Evolutionary conservation across 2,888 invertebrate genomes (phyloP).

Genomic region (Lysandra coridon): DNA sequence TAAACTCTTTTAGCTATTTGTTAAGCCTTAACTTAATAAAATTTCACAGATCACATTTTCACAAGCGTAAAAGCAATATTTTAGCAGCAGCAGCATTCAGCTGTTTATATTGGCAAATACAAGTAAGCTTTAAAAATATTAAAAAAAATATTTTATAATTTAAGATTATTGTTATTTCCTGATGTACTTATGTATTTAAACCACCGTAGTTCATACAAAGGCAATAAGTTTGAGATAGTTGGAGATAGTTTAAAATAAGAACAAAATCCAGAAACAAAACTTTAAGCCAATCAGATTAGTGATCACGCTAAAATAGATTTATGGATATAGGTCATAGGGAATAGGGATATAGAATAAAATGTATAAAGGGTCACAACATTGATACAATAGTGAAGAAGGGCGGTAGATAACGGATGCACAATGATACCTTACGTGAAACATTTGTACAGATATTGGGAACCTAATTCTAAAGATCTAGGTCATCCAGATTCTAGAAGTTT

Average conservation of each 20-base stretch:
- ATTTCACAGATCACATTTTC: not conserved
- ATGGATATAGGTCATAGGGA: not conserved
- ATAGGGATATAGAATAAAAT: constrained; percentile 34
- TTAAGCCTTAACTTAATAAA: not conserved
- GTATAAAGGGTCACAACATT: constrained; percentile 64
- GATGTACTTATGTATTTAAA: not conserved
- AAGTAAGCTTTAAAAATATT: not conserved
- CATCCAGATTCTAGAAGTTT: constrained; percentile 13
- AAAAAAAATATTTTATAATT: too few species aligned
- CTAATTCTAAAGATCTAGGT: constrained; percentile 41
- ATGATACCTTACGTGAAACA: constrained; percentile 51
- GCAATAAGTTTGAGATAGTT: not conserved
- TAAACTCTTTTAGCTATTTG: too few species aligned
- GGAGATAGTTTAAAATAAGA: not conserved
- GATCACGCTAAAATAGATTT: constrained; percentile 22
- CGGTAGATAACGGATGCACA: constrained; percentile 74
- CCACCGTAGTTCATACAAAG: constrained; percentile 8
- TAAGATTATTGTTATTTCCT: too few species aligned
- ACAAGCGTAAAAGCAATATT: not conserved
- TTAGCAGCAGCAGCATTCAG: not conserved
- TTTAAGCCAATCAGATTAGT: constrained; percentile 16
- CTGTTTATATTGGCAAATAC: not conserved
- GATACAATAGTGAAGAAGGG: constrained; percentile 80
- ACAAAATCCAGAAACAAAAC: constrained; percentile 23
- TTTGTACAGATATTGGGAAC: constrained; percentile 48